These are phyloP conservation scores for Porites divaricata DNA, from an alignment of 92 coral and sea anemone genomes.

Conservation along the genomic window DNA sequence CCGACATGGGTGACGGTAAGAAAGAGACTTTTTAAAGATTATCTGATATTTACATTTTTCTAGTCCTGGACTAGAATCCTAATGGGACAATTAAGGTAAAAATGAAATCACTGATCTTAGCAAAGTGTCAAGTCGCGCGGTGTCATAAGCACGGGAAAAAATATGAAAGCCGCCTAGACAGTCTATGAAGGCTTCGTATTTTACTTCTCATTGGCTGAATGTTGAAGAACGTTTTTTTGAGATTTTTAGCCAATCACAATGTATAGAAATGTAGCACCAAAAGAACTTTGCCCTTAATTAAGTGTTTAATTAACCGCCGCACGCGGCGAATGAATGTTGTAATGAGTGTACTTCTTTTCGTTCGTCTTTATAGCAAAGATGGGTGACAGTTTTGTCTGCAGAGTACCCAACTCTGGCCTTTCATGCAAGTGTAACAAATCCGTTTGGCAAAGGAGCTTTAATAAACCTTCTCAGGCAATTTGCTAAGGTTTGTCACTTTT, in stretches of 20 bases:
- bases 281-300: background rate
- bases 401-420: conserved; percentile 97
- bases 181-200: too few species aligned
- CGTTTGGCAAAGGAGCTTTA: conserved; percentile 99
- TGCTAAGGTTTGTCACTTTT: conserved; percentile 76
- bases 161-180: too few species aligned
- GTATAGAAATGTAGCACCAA: too few species aligned
- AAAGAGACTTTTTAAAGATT: background rate
- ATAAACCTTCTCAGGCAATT: conserved; percentile 94
- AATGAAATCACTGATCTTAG: too few species aligned
- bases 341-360: background rate
- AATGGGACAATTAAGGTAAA: too few species aligned
- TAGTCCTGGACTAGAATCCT: too few species aligned
- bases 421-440: conserved; percentile 97
- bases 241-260: too few species aligned
- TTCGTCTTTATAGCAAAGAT: conserved; percentile 82
- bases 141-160: too few species aligned
- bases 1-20: conserved; percentile 99
- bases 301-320: background rate
- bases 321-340: background rate
- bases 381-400: conserved; percentile 93
- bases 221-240: too few species aligned
- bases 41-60: too few species aligned
- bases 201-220: too few species aligned
- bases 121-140: too few species aligned